A percentile compares a stretch with the other conserved stretches of the same genome.
These are phyloP conservation scores for Euplagia quadripunctaria DNA, from an alignment of 2,888 invertebrate genomes.

Conservation along the genomic window DNA sequence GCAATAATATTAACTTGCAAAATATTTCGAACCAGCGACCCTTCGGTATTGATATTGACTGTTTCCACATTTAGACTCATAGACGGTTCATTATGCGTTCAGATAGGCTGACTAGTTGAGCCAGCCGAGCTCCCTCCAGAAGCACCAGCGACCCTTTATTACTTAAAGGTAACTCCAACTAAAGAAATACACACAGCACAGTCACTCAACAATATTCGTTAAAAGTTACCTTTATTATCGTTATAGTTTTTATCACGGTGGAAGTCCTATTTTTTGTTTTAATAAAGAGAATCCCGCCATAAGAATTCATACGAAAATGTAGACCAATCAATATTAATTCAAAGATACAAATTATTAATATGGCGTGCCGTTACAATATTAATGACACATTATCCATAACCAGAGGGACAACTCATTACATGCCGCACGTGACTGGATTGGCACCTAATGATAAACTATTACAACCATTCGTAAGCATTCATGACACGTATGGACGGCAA, in stretches of 20 bases:
- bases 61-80: no score
- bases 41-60: no score
- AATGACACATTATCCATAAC: conserved; percentile 43
- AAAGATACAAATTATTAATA: conserved; percentile 9
- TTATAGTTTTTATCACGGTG: not conserved
- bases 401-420: conserved; percentile 57
- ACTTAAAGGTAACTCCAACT: not conserved
- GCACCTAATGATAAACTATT: conserved; percentile 47
- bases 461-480: conserved; percentile 58
- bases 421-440: conserved; percentile 67
- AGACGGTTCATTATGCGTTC: no score
- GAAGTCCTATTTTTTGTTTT: not conserved
- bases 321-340: not conserved
- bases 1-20: no score
- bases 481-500: conserved; percentile 65
- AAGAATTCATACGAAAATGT: not conserved
- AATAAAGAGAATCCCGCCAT: not conserved
- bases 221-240: not conserved
- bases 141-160: not conserved
- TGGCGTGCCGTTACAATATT: conserved; percentile 27
- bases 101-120: no score
- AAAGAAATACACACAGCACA: not conserved
- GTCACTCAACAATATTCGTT: no score
- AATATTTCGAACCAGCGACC: no score
- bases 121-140: no score